These are phyloP conservation scores for Cyprinodon diabolis DNA, from an alignment of 2,797 vertebrate species.

Conservation along the genomic window DNA sequence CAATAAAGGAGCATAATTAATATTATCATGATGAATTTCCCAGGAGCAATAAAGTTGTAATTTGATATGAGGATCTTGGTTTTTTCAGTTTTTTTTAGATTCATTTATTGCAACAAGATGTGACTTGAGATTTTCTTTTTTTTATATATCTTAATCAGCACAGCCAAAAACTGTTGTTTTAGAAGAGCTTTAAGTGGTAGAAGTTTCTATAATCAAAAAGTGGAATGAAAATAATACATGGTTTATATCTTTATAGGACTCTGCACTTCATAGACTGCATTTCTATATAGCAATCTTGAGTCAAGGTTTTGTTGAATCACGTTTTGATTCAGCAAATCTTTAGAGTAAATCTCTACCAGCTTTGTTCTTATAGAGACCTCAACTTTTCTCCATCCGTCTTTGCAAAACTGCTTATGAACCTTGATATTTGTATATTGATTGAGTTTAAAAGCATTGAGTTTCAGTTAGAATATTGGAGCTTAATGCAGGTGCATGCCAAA, in stretches of 20 bases:
- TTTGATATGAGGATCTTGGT: not conserved
- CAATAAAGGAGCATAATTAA: conserved; percentile 34
- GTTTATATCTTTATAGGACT: not conserved
- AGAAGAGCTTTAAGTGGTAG: not conserved
- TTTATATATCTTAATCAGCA: no score
- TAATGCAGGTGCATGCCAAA: not conserved
- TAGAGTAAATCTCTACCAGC: no score
- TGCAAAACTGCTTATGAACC: no score
- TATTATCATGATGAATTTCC: conserved; percentile 21
- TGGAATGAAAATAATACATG: not conserved
- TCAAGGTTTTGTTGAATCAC: no score
- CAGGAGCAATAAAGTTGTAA: conserved; percentile 11
- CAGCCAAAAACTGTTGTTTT: no score
- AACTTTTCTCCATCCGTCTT: no score
- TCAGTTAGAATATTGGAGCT: not conserved
- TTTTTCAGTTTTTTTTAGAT: not conserved
- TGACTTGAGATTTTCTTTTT: no score
- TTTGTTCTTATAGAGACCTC: no score
- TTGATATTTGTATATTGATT: not conserved
- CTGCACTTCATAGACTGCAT: no score
- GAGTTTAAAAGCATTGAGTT: not conserved
- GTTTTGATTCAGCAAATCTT: no score
- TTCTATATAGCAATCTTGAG: no score
- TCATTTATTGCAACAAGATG: not conserved
- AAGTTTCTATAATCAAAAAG: not conserved